Conservation (phyloP, 1,140 invertebrate species). For the Cydia amplana region DNA sequence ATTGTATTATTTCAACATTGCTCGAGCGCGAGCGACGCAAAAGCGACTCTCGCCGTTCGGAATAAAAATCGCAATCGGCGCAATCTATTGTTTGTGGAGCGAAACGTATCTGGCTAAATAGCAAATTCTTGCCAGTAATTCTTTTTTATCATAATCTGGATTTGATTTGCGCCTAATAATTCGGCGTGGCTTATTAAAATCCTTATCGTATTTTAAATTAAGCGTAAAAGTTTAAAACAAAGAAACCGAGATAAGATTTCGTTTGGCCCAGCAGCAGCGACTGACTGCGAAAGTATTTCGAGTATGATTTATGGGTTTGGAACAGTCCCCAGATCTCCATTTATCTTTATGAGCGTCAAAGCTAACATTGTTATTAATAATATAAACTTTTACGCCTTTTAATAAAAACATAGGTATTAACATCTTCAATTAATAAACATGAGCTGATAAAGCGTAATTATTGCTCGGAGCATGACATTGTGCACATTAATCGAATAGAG, state of each 20-base stretch:
- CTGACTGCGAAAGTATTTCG: constrained; percentile 27
- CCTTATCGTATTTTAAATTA: constrained; percentile 20
- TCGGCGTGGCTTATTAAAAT: constrained; percentile 26
- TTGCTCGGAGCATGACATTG: not conserved
- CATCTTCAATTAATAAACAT: constrained; percentile 12
- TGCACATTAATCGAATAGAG: constrained; percentile 24
- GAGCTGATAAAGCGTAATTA: constrained; percentile 13
- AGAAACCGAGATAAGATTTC: constrained; percentile 26
- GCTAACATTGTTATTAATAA: constrained; percentile 12
- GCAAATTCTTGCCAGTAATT: constrained; percentile 3
- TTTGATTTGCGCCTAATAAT: constrained; percentile 16
- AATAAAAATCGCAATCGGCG: constrained; percentile 33
- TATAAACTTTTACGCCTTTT: not conserved
- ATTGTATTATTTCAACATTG: constrained; percentile 57
- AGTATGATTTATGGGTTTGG: constrained; percentile 21
- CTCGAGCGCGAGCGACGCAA: constrained; percentile 37
- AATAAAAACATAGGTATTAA: not conserved
- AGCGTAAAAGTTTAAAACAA: constrained; percentile 27
- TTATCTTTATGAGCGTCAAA: constrained; percentile 22
- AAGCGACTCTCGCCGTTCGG: constrained; percentile 45
- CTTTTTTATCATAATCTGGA: constrained; percentile 22
- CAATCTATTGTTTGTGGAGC: constrained; percentile 5
- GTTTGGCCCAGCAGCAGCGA: not conserved
- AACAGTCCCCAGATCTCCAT: constrained; percentile 19
- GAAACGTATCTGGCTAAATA: constrained; percentile 16